phyloP scores from a whole-genome alignment of 2,797 vertebrate genomes.

The Anolis apletophallus region DNA sequence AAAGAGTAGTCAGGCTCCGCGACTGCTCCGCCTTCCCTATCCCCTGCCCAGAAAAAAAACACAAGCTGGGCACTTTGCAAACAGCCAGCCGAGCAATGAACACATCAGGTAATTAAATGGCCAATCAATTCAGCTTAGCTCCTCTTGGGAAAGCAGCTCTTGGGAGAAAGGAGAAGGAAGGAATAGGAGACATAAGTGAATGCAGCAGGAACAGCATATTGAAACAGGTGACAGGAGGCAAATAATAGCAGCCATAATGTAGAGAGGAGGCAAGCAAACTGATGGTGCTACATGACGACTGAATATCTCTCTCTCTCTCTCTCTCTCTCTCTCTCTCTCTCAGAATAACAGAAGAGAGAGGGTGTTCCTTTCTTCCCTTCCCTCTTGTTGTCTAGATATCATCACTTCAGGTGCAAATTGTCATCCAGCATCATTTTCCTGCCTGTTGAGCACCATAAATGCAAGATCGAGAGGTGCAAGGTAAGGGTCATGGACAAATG shows the following conservation, averaged over 20 bases:
- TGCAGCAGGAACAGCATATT: not conserved
- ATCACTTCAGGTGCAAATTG: no score
- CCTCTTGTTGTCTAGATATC: no score
- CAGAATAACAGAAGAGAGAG: no score
- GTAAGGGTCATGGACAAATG: no score
- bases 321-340: no score
- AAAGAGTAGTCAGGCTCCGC: slow-evolving; percentile 63
- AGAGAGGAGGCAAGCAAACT: not conserved
- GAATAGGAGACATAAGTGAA: slow-evolving; percentile 56
- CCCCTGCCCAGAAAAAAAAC: slow-evolving; percentile 47
- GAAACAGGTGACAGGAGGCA: not conserved
- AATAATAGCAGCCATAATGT: not conserved
- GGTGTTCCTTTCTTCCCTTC: no score
- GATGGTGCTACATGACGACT: not conserved
- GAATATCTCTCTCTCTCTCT: not conserved
- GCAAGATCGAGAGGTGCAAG: no score
- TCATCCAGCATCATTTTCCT: no score
- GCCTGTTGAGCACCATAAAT: no score
- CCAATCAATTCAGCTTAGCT: slow-evolving; percentile 72
- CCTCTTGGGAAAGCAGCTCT: slow-evolving; percentile 69
- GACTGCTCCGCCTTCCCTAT: slow-evolving; percentile 30
- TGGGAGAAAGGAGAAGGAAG: slow-evolving; percentile 56
- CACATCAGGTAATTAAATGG: slow-evolving; percentile 75
- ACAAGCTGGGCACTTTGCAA: slow-evolving; percentile 65
- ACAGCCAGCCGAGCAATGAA: slow-evolving; percentile 63